Percentiles rank a stretch among this genome's conserved stretches.
These are phyloP conservation scores for Tipula confusa DNA, from an alignment of 2,888 invertebrate genomes.

Conservation along the genomic window DNA sequence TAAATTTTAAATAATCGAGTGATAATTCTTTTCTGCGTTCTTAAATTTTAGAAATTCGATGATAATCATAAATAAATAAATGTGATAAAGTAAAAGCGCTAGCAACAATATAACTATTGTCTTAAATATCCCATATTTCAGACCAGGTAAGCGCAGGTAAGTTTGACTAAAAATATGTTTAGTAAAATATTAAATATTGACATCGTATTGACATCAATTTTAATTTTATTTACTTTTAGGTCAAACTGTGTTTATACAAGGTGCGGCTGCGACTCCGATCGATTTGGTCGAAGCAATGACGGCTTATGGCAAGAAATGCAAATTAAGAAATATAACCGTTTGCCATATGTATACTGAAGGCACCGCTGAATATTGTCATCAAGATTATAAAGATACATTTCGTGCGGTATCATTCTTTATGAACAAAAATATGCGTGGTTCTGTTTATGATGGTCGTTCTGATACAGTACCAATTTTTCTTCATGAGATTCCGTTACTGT, in stretches of 20 bases:
- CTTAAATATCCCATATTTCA: no score
- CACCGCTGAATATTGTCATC: slow-evolving; percentile 44
- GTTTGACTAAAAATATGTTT: not conserved
- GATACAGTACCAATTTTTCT: slow-evolving; percentile 90
- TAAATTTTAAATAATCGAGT: no score
- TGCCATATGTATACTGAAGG: slow-evolving; percentile 87
- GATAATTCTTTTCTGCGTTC: no score
- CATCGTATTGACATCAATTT: not conserved
- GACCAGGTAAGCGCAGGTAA: not conserved
- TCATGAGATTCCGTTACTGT: slow-evolving; percentile 86
- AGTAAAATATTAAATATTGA: no score
- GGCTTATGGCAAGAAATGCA: slow-evolving; percentile 66
- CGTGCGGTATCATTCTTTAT: slow-evolving; percentile 87
- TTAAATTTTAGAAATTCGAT: no score
- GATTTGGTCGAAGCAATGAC: slow-evolving; percentile 77
- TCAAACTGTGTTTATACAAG: slow-evolving; percentile 79
- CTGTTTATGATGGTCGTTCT: slow-evolving; percentile 81
- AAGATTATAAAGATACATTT: slow-evolving; percentile 55
- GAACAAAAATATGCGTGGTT: slow-evolving; percentile 82
- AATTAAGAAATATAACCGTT: slow-evolving; percentile 69
- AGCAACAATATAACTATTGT: no score
- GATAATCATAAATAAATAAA: not conserved
- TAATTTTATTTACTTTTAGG: slow-evolving; percentile 55
- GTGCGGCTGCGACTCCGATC: slow-evolving; percentile 88
- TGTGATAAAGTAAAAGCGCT: not conserved